Evolutionary conservation across 2,888 invertebrate species (phyloP).

Genomic region (Volucella zonaria): DNA sequence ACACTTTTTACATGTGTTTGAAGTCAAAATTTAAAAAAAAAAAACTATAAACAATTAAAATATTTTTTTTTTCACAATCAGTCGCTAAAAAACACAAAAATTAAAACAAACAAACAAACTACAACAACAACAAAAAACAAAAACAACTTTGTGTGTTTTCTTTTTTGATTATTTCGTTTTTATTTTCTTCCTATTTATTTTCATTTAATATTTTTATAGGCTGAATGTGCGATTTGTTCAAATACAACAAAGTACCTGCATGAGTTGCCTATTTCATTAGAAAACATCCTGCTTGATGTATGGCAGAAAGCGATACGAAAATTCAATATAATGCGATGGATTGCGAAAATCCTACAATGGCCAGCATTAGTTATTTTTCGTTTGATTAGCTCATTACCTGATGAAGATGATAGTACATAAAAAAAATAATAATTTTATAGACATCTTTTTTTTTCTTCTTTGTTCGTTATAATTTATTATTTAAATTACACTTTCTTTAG

Average conservation of each 20-base stretch:
- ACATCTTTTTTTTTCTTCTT: slow-evolving; percentile 50
- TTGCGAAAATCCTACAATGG: slow-evolving; percentile 81
- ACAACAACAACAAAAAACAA: slow-evolving; percentile 20
- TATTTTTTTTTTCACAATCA: slow-evolving; percentile 26
- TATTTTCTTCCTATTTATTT: slow-evolving; percentile 75
- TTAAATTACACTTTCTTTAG: slow-evolving; percentile 10
- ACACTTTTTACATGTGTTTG: slow-evolving; percentile 33
- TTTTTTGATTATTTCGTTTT: slow-evolving; percentile 71
- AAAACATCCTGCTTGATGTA: slow-evolving; percentile 79
- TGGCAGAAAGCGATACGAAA: slow-evolving; percentile 79
- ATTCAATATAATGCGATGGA: slow-evolving; percentile 79
- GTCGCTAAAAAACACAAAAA: slow-evolving; percentile 44
- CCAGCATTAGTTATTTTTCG: slow-evolving; percentile 80
- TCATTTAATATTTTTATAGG: slow-evolving; percentile 78
- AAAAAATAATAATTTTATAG: slow-evolving; percentile 52
- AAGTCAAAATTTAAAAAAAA: slow-evolving; percentile 5
- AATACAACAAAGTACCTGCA: slow-evolving; percentile 80
- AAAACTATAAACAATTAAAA: background rate
- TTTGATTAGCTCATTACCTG: slow-evolving; percentile 79
- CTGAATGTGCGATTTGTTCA: slow-evolving; percentile 80
- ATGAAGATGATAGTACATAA: slow-evolving; percentile 77
- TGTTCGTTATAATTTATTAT: slow-evolving; percentile 42
- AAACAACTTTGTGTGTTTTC: slow-evolving; percentile 19
- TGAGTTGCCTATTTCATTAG: slow-evolving; percentile 80
- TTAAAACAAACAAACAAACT: slow-evolving; percentile 21